Base-by-base conservation (phyloP, 2,797 vertebrate genomes). In the Takifugu rubripes region DNA sequence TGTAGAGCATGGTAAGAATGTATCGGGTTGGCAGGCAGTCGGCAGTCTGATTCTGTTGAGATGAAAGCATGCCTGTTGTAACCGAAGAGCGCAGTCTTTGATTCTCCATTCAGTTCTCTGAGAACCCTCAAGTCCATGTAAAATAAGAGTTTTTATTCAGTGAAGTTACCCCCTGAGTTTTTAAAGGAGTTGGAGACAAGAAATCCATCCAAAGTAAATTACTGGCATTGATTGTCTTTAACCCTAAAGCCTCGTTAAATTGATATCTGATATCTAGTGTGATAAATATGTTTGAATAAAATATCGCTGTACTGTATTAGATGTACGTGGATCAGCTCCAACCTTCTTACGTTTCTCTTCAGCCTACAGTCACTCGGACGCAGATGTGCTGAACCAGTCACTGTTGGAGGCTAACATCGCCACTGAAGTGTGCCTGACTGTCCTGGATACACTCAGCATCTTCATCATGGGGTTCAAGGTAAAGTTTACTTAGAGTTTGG, bases 1-100 rank as follows among this genome's bases (percentile, higher is more conserved):
- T 96, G 94, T 98, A 96, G 96, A 96, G 87, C 94, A 94, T 98
- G 95, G 96, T 98, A 97, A 98, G 95, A 95, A 84, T 88, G 90
- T 92, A 89, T 91, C 90, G 92, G 92, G 92, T 90, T 83, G 88
- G 52, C 87, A 91, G 89, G 89, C 88, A 70, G 70, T 77, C 71
- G 80, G 56, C 68, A 70, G 72, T 64, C 57, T 60, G 52, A 69
- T 75, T 56, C 79, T 63, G 70, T 84, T 83, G 46, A 65, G 61
- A 71, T 68, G 60, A 72, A 63, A 80, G 84, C 85, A 90, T 88
- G 87, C 65, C 27, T 65, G 21, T 69, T 75, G 73, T 69, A 74
- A 66, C 64, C 68, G 48, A 71, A 80, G 75, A 66, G 68, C 56
- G 61, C 59, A 63, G 74, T 79, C 65, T 15, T 46, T 59, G 72